Conservation (phyloP, 1,140 invertebrate species). For the Caenorhabditis tropicalis region DNA sequence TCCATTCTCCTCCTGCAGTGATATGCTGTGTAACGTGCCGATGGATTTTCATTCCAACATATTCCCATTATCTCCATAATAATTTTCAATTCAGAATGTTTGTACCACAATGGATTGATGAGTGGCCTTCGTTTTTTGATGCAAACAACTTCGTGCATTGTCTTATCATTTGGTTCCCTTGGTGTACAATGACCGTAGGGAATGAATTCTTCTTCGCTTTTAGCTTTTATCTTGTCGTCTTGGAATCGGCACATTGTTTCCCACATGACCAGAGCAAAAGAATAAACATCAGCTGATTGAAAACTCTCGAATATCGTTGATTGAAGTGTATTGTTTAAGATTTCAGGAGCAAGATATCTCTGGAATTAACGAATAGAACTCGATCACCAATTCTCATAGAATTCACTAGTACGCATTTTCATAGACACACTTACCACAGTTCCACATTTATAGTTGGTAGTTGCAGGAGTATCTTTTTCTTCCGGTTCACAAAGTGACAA, state of each 20-base stretch:
- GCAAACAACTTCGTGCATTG: constrained; percentile 29
- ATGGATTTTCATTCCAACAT: not conserved
- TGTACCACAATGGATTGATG: not conserved
- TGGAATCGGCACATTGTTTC: not conserved
- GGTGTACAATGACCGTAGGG: not conserved
- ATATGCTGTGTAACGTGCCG: not conserved
- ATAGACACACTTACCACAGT: constrained; percentile 36
- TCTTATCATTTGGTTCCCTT: not conserved
- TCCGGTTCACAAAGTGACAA: not conserved
- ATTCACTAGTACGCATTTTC: too few relatives aligned
- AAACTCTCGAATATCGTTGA: not conserved
- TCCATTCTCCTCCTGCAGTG: not conserved
- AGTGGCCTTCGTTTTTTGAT: not conserved
- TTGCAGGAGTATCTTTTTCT: not conserved
- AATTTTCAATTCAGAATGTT: not conserved
- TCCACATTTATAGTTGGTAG: not conserved
- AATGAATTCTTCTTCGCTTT: not conserved
- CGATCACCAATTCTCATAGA: too few relatives aligned
- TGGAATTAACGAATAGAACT: too few relatives aligned
- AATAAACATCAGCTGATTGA: not conserved
- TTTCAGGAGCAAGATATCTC: constrained; percentile 35
- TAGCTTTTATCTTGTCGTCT: not conserved
- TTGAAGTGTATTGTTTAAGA: not conserved
- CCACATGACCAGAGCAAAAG: constrained; percentile 19
- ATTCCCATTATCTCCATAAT: not conserved